Conservation (phyloP, 2,888 invertebrate genomes). For the Catotricha subobsoleta region DNA sequence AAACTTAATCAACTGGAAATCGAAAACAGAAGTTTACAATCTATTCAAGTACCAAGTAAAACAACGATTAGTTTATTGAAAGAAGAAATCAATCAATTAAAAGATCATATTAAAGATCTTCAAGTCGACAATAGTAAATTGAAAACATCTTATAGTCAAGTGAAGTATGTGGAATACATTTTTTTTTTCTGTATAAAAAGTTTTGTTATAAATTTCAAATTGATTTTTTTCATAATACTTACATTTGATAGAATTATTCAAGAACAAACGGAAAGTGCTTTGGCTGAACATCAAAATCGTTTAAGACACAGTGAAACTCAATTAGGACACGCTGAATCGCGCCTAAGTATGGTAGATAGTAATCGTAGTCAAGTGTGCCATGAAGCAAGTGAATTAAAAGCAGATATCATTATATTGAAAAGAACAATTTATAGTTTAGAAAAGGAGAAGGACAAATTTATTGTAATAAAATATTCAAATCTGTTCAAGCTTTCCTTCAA, state of each 20-base stretch:
- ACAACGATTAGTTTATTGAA: conserved; percentile 35
- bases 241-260: conserved; percentile 42
- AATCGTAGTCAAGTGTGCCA: conserved; percentile 39
- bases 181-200: too few relatives aligned
- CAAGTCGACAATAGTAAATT: conserved; percentile 36
- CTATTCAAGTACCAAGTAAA: conserved; percentile 32
- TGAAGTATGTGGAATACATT: conserved; percentile 32
- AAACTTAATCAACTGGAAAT: conserved; percentile 34
- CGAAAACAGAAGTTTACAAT: conserved; percentile 36
- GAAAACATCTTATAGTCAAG: conserved; percentile 35
- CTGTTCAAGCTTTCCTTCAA: conserved; percentile 5
- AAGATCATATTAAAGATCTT: conserved; percentile 31
- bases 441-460: conserved; percentile 48
- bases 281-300: conserved; percentile 50
- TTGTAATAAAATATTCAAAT: conserved; percentile 30
- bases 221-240: background rate
- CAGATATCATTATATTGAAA: conserved; percentile 44
- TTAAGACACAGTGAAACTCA: conserved; percentile 44
- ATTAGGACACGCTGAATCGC: conserved; percentile 39
- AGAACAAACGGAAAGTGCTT: conserved; percentile 55
- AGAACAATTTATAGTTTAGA: conserved; percentile 45
- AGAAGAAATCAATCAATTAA: conserved; percentile 35
- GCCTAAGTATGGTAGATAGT: conserved; percentile 36
- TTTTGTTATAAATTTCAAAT: conserved; percentile 5
- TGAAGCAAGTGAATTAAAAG: conserved; percentile 40